Evolutionary conservation across 92 coral and sea anemone species (phyloP), one percentile per base, ranked within the genome.

Genomic region (Paramuricea clavata): DNA sequence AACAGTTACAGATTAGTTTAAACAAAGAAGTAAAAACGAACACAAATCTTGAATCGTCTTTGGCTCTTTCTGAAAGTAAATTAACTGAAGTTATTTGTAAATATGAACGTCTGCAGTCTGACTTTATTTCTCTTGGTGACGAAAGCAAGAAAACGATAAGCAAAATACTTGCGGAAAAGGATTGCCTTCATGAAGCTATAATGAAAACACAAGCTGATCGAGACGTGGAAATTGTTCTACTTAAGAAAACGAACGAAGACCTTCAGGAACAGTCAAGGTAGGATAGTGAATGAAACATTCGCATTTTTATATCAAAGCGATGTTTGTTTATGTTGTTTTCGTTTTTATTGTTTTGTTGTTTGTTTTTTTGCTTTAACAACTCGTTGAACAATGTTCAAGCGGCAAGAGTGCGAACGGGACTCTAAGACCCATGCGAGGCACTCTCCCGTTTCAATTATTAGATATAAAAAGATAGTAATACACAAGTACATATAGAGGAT

Each of bases 81-180:
- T 33, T 57, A 17, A 52, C 42, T 31, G 73, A 59, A 27, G 59
- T 43, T 30, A 17, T 61, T 59, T 33, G 84, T 79, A 60, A 79
- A 60, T 27, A 60, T 22, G 73, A 59, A 7, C 52, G 81, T 62
- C 62, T 76, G 27, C 72, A 96, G 93, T 93, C 81, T 30, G 91
- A 94, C 30, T 93, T 93, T n/a, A 87, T 91, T 5, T 93, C 89
- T 32, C 92, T 92, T 94, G 99, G 93, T 36, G 85, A 94, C 15
- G 93, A 93, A 86, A 93, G 93, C 87, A 92, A 89, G 7, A 49
- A 77, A 1, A 92, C 28, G 13, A 31, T 78, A 11, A 12, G 17
- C 13, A 57, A 78, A 60, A 49, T 78, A 60, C 30, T 23, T 28
- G 68, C 28, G 42, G 83, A 78, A 52, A 52, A 57, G 23, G 83